A percentile compares a stretch with the other conserved stretches of the same genome.
Conservation (phyloP, 2,888 invertebrate genomes). For the Phaedon cochleariae region DNA sequence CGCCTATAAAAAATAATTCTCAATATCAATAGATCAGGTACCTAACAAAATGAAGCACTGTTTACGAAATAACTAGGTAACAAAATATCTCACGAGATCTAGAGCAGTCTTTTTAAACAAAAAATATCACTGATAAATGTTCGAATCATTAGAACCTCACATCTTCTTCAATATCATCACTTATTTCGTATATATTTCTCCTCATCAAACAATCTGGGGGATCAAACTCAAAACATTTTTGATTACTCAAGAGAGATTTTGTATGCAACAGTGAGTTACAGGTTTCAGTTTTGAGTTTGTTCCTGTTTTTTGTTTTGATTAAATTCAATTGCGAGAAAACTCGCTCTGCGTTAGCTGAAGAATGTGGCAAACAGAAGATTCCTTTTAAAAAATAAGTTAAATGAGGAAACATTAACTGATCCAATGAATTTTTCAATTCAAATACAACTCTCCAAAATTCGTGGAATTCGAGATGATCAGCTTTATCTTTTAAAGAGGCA, state of each 20-base stretch:
- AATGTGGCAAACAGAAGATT: constrained; percentile 9
- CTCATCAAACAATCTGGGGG: no score
- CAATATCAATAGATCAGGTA: no score
- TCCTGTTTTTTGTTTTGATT: not conserved
- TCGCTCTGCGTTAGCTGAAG: constrained; percentile 9
- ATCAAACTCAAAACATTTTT: no score
- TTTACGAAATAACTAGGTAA: no score
- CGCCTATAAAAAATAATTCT: no score
- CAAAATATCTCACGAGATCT: no score
- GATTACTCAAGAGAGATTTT: no score
- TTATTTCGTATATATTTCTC: no score
- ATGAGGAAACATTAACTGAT: not conserved
- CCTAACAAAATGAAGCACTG: no score
- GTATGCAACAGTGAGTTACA: not conserved
- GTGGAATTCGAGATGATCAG: no score
- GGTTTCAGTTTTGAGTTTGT: not conserved
- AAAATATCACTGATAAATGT: no score
- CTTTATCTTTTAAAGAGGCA: not conserved
- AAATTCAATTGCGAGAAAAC: not conserved
- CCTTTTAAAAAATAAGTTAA: not conserved
- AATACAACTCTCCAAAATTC: constrained; percentile 8
- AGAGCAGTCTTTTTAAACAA: no score
- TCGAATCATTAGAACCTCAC: not conserved
- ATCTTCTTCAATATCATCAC: not conserved
- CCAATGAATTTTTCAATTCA: not conserved